Evolutionary conservation across 92 coral and sea anemone genomes (phyloP), one percentile per base, ranked within the genome.

Genomic region (Siderastrea radians): DNA sequence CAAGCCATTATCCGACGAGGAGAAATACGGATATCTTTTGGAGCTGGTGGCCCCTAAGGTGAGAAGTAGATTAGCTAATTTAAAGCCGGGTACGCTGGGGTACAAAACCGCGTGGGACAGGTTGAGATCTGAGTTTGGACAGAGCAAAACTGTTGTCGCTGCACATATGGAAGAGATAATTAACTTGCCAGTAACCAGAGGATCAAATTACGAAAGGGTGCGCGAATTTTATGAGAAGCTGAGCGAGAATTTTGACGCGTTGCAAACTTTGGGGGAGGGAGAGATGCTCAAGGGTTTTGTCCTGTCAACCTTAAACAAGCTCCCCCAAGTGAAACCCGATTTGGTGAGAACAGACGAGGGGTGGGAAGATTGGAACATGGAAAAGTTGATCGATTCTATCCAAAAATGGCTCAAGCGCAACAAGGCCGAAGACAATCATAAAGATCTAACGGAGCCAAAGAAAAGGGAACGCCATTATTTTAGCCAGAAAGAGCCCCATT

Each of bases 21-120:
- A 84, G 51, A 83, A 89, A 46, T 83, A 84, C 49, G 84, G 92
- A 14, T 85, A 85, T 63, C 81, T 85, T 47, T 12, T 85, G 62
- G 89, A 86, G 58, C 67, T 79, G 52, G 89, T 84, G 66, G 57
- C 52, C 71, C 67, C 68, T 12, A 77, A 80, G 90, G 93, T 79
- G 62, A 79, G 87, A 79, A 81, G 75, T 63, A 78, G 77, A 63
- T 10, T 90, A 67, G 70, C 90, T 4, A 84, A 78, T 80, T 84
- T 78, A 79, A 86, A 75, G 91, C 74, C 79, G 60, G 75, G 72
- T 65, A 53, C 72, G 1, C 58, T 66, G 38, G 93, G 93, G n/a
- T 83, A 91, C 75, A 80, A 92, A 68, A 78, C 85, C 11, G 93
- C 93, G 48, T 84, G 90, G 90, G 90, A 75, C 50, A 68, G 87